Percentiles rank a stretch among this genome's conserved stretches.
Evolutionary conservation across 2,113 vertebrate genomes (phyloP).

Genomic region (Neogobius melanostomus): DNA sequence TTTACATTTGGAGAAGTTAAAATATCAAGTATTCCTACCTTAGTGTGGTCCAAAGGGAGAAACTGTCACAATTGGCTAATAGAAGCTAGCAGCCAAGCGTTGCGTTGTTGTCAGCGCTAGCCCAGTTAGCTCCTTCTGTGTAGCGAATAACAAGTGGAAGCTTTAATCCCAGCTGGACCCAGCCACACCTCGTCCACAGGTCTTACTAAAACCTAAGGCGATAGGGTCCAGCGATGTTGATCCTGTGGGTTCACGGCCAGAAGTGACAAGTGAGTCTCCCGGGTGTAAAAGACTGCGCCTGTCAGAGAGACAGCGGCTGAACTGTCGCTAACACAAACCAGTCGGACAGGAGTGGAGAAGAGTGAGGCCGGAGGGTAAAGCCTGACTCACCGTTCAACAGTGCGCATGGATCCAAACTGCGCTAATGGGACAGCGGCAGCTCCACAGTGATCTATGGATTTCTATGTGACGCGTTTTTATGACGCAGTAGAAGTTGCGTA

Average conservation of each 20-base stretch:
- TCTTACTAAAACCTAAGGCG: not conserved
- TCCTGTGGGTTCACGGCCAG: not conserved
- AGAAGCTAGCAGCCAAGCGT: constrained; percentile 39
- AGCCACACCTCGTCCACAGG: not conserved
- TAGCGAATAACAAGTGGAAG: constrained; percentile 53
- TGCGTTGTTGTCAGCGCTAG: constrained; percentile 35
- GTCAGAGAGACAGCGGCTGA: constrained; percentile 46
- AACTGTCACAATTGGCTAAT: constrained; percentile 33
- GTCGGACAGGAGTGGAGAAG: constrained; percentile 18
- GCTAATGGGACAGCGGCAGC: too few relatives aligned
- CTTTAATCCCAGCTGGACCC: not conserved
- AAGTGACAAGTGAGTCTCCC: not conserved
- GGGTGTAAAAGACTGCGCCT: constrained; percentile 1
- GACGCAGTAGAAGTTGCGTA: not conserved
- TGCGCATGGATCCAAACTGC: not conserved
- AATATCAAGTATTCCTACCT: constrained; percentile 41
- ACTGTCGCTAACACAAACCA: constrained; percentile 45
- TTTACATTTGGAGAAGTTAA: not conserved
- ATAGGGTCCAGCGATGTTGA: not conserved
- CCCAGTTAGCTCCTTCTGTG: constrained; percentile 38
- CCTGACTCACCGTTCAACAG: constrained; percentile 17
- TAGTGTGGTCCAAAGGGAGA: constrained; percentile 19
- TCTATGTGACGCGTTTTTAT: constrained; percentile 35
- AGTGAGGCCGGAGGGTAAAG: not conserved
- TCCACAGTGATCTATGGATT: not conserved